A percentile compares a stretch with the other conserved stretches of the same genome.
Evolutionary conservation across 2,888 invertebrate genomes (phyloP).

Genomic region (Xanthia icteritia): DNA sequence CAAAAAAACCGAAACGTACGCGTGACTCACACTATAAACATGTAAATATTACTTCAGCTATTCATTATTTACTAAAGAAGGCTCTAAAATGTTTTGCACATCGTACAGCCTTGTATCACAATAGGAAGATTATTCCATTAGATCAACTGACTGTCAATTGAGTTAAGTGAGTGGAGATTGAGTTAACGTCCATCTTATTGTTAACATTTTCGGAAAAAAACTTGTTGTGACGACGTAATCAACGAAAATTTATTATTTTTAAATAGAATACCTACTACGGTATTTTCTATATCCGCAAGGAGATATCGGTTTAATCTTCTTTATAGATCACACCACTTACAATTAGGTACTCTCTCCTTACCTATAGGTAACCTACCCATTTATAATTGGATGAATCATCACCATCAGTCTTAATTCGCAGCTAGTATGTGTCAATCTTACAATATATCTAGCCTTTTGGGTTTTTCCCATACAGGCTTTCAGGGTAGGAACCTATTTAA

Average conservation of each 20-base stretch:
- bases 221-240: neutral
- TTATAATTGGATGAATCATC: neutral
- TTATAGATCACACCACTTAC: neutral
- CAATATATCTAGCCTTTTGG: neutral
- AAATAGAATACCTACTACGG: neutral
- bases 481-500: too few species aligned
- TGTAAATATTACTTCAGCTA: slow-evolving; percentile 45
- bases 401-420: neutral
- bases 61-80: slow-evolving; percentile 24
- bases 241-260: neutral
- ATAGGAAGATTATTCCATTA: slow-evolving; percentile 61
- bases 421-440: neutral
- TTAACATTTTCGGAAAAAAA: slow-evolving; percentile 25
- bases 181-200: slow-evolving; percentile 37
- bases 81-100: slow-evolving; percentile 35
- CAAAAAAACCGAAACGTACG: neutral
- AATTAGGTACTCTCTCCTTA: too few species aligned
- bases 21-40: slow-evolving; percentile 6
- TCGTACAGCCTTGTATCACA: slow-evolving; percentile 49
- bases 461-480: too few species aligned
- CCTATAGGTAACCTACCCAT: too few species aligned
- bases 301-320: neutral
- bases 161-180: slow-evolving; percentile 45
- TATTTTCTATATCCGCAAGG: neutral
- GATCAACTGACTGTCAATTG: slow-evolving; percentile 51